Conservation (phyloP, 2,113 vertebrate genomes). For the Daubentonia madagascariensis region DNA sequence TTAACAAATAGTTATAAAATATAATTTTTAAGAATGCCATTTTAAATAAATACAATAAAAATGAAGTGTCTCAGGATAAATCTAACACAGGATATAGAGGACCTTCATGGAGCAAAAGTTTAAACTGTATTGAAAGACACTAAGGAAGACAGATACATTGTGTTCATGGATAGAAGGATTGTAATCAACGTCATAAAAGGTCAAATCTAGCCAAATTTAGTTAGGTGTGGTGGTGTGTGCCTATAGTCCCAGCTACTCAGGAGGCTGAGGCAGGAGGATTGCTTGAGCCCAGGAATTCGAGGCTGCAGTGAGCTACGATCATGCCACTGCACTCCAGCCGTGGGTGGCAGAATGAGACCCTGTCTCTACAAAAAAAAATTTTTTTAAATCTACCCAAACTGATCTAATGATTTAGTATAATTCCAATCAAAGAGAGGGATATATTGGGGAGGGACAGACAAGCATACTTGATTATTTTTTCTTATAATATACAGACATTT, state of each 20-base stretch:
- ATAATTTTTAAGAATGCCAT: neutral
- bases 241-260: too few species aligned
- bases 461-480: neutral
- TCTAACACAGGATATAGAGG: neutral
- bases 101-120: neutral
- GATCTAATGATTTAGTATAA: neutral
- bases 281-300: too few species aligned
- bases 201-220: neutral
- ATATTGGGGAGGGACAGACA: neutral
- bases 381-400: neutral
- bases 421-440: neutral
- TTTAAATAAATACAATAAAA: constrained; percentile 32
- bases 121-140: neutral
- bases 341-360: too few species aligned
- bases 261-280: too few species aligned
- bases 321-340: too few species aligned
- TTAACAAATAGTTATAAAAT: constrained; percentile 9
- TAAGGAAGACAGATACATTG: neutral
- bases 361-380: too few species aligned
- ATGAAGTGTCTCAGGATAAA: neutral
- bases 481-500: neutral
- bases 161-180: neutral
- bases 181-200: neutral
- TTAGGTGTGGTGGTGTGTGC: too few species aligned
- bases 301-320: too few species aligned